Conservation (phyloP, 2,888 invertebrate genomes). For the Euproctis similis region DNA sequence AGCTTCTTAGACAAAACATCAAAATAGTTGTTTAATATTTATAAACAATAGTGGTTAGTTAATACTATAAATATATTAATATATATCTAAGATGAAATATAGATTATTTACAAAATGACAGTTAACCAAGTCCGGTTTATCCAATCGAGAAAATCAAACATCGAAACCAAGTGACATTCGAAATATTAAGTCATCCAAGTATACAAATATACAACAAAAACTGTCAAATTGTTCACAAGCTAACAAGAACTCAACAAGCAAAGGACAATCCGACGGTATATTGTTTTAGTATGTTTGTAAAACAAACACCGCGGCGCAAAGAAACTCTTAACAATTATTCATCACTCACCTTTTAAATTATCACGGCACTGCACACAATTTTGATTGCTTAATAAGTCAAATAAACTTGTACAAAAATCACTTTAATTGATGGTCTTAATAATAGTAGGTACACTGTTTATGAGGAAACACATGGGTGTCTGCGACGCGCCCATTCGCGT, state of each 20-base stretch:
- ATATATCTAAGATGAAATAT: too few species aligned
- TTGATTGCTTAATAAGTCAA: conserved; percentile 72
- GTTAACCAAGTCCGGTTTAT: too few species aligned
- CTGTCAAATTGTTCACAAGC: conserved; percentile 50
- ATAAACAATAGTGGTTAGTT: too few species aligned
- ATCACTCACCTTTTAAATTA: conserved; percentile 74
- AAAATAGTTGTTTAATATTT: too few species aligned
- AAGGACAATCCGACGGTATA: conserved; percentile 49
- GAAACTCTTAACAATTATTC: conserved; percentile 69
- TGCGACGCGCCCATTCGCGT: conserved; percentile 54
- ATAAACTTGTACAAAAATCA: conserved; percentile 73
- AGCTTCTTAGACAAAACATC: too few species aligned
- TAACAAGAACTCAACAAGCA: conserved; percentile 36
- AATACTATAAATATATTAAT: too few species aligned
- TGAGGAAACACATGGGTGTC: conserved; percentile 27
- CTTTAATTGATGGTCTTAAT: conserved; percentile 70
- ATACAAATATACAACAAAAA: conserved; percentile 33
- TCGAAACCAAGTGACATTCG: conserved; percentile 15
- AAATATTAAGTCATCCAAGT: too few species aligned
- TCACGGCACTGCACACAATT: conserved; percentile 69
- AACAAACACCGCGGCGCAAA: conserved; percentile 59
- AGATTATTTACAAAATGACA: too few species aligned
- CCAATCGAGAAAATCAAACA: conserved; percentile 7
- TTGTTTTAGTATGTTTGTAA: conserved; percentile 44
- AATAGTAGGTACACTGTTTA: conserved; percentile 64